These are phyloP conservation scores for Escarpia spicata DNA, from an alignment of 2,888 invertebrate genomes.

Conservation along the genomic window DNA sequence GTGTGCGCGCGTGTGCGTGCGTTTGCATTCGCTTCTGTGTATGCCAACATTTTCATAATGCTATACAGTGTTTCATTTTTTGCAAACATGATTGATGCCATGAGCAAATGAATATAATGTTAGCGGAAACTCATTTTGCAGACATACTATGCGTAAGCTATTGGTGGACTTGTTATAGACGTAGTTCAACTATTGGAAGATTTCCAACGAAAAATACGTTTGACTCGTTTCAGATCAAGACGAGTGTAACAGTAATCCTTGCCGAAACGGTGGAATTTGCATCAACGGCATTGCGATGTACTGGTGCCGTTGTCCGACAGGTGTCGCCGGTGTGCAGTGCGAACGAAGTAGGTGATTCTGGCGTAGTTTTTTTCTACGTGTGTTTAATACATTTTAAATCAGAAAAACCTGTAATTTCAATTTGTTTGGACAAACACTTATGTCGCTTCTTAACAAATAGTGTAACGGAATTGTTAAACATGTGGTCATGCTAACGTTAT, in stretches of 20 bases:
- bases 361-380: neutral
- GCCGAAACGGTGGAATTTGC: constrained; percentile 32
- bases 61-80: too few relatives aligned
- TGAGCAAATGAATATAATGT: too few relatives aligned
- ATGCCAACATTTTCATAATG: too few relatives aligned
- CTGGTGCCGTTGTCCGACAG: constrained; percentile 28
- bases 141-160: too few relatives aligned
- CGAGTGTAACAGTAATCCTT: constrained; percentile 32
- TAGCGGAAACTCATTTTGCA: too few relatives aligned
- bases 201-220: neutral
- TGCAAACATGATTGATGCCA: too few relatives aligned
- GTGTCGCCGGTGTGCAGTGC: constrained; percentile 28
- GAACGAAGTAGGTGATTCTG: constrained; percentile 27
- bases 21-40: too few relatives aligned
- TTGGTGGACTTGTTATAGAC: neutral
- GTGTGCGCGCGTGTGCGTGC: too few relatives aligned
- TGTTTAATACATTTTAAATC: neutral
- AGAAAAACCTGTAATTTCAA: neutral
- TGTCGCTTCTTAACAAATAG: neutral
- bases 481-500: neutral
- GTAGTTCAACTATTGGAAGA: neutral
- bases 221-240: constrained; percentile 27
- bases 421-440: neutral
- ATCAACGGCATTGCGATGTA: constrained; percentile 28
- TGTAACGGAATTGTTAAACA: neutral